Base-by-base conservation (phyloP, 2,797 vertebrate genomes). In the Enteromius anoplus region DNA sequence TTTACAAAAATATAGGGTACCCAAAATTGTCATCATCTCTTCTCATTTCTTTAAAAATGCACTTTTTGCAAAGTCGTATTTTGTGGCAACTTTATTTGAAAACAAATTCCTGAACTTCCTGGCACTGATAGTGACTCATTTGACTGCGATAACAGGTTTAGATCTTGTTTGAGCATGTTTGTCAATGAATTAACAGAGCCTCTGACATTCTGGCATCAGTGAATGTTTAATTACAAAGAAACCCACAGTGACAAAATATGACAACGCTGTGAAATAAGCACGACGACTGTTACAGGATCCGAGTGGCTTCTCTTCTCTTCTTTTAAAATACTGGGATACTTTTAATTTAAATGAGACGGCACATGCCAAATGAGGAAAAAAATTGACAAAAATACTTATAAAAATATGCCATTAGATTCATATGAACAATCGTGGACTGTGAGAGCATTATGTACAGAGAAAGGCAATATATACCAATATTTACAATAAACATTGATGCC, bases 371-470 rank as follows among this genome's bases (percentile, higher is more conserved):
- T 88, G 91, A 91, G 90, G 86, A 88, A 91, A 82, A 87, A 91
- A 92, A 81, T 14, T 78, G 79, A 84, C 72, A 86, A 81, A 91
- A 93, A 89, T 90, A 88, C 95, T 94, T 96, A 96, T 95, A 96
- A 96, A 96, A 96, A 96, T 96, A 96, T 95, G 95, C 93, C 94
- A 94, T 95, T 92, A 92, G 93, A 94, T 94, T 94, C 92, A 93
- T 96, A 95, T 95, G 88, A 93, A 96, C 94, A 95, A 92, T 94
- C 94, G 91, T 93, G 92, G 91, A 94, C 89, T 58, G 88, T 88
- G 90, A 92, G 91, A 92, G 90, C 91, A 91, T 86, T 96, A 95
- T 96, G 93, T 96, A 96, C 96, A 96, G 88, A 93, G 92, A 91
- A 92, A 93, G 92, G 93, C 88, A 92, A 92, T 93, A 93, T 93